These are phyloP conservation scores for Agrenia bidenticulata DNA, from an alignment of 2,888 invertebrate species.

Conservation along the genomic window DNA sequence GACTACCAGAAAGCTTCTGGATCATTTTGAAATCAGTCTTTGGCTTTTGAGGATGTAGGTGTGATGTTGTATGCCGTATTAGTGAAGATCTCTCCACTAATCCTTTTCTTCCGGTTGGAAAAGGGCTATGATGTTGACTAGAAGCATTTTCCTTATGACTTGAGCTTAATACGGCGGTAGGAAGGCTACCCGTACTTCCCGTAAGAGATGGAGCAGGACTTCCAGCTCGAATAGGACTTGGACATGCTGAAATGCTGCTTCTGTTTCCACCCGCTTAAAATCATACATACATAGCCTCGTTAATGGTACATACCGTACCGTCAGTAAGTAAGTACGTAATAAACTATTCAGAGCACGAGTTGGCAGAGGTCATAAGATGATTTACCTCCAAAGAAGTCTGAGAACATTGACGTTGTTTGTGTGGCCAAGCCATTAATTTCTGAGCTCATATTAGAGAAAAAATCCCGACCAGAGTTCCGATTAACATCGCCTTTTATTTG, in stretches of 20 bases:
- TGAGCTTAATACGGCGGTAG: slow-evolving; percentile 49
- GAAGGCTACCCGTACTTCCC: slow-evolving; percentile 53
- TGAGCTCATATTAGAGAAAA: slow-evolving; percentile 86
- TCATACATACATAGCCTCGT: slow-evolving; percentile 1
- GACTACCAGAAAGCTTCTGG: slow-evolving; percentile 68
- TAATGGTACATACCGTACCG: neutral
- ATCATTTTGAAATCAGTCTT: slow-evolving; percentile 52
- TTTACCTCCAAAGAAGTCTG: slow-evolving; percentile 80
- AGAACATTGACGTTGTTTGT: slow-evolving; percentile 90
- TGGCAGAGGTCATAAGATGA: slow-evolving; percentile 17
- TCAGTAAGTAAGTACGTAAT: no score
- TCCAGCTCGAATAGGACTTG: slow-evolving; percentile 56
- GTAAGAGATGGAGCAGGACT: slow-evolving; percentile 58
- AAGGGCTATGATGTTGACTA: slow-evolving; percentile 69
- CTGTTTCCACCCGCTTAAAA: slow-evolving; percentile 20
- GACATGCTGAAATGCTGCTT: slow-evolving; percentile 54
- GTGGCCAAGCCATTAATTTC: slow-evolving; percentile 91
- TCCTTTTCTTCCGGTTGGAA: slow-evolving; percentile 70
- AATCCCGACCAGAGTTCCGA: slow-evolving; percentile 63
- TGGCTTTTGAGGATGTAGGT: slow-evolving; percentile 60
- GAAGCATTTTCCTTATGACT: slow-evolving; percentile 36
- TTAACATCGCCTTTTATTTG: slow-evolving; percentile 48
- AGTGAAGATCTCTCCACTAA: slow-evolving; percentile 86
- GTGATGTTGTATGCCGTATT: slow-evolving; percentile 72
- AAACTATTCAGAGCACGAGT: neutral